Base-by-base conservation (phyloP, 1,140 invertebrate genomes). In the Heterodera schachtii region DNA sequence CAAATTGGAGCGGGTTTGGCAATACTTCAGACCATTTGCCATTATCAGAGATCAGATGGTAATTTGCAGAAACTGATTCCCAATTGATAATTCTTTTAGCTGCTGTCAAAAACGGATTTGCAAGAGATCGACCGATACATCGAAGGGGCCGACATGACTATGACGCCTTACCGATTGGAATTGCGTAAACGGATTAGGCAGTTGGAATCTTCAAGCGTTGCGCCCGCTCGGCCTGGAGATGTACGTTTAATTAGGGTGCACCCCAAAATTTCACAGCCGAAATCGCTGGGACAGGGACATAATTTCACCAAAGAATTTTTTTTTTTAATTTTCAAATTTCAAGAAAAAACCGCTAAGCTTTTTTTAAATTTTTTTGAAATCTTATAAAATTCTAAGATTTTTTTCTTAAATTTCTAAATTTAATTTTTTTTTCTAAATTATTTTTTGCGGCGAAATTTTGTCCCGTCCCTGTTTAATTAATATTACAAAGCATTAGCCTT, bases 11-110 rank as follows among this genome's bases (percentile, higher is more conserved):
- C n/a, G 31, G n/a, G 67, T 85, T 73, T 85, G 71, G 66, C 57
- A 85, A 69, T 85, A 79, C 21, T 85, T 85, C 73, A 57, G 84
- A 21, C 84, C 84, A 5, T 85, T 85, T 82, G 84, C 75, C n/a
- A 41, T 47, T 19, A 52, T 49, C 21, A 77, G 82, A 41, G 83
- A 84, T 43, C 79, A 86, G 71, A 60, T 41, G n/a, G 84, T 86
- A 82, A 84, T 16, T 60, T 46, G n/a, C 41, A 11, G 31, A 44
- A 19, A 31, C 21, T 46, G 73, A 3, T 9, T 4, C 7, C 31
- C 31, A 75, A n/a, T 70, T 79, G 66, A 21, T 75, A 79, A 60
- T n/a, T 43, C 5, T 78, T 84, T 73, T 70, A 84, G 83, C 43
- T 84, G 9, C 64, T 73, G 52, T 9, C 44, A 19, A 78, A 76